phyloP scores from a whole-genome alignment of 1,140 invertebrate species.

The Caenorhabditis tropicalis region DNA sequence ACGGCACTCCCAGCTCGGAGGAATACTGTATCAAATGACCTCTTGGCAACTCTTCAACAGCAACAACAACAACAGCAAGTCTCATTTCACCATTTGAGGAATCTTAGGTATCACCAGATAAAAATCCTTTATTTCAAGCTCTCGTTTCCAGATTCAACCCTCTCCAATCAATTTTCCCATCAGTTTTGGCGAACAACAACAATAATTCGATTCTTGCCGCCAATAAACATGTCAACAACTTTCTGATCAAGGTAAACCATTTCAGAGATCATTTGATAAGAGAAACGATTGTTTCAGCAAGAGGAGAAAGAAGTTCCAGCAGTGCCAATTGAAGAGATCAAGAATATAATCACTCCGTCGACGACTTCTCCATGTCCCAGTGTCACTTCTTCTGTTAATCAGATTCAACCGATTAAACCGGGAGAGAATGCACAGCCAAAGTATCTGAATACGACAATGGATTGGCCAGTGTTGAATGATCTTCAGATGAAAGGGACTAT shows the following conservation, averaged over 20 bases:
- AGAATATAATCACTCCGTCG: background rate
- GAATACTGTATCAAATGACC: background rate
- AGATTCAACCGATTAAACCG: constrained; percentile 48
- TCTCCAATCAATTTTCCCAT: constrained; percentile 41
- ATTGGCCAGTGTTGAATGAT: constrained; percentile 53
- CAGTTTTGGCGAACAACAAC: constrained; percentile 17
- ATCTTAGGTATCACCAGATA: background rate
- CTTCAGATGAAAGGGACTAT: constrained; percentile 51
- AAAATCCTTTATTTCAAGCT: background rate
- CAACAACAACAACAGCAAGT: constrained; percentile 47
- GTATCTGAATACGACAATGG: constrained; percentile 14
- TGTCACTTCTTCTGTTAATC: constrained; percentile 22
- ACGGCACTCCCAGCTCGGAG: background rate
- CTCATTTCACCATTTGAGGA: background rate
- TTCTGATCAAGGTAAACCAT: constrained; percentile 3
- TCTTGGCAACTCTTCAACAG: background rate
- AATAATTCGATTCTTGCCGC: constrained; percentile 6
- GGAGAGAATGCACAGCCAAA: constrained; percentile 56
- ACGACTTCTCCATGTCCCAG: constrained; percentile 9
- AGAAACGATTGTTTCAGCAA: constrained; percentile 30
- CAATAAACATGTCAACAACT: constrained; percentile 33
- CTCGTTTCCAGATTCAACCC: constrained; percentile 16
- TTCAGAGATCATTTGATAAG: constrained; percentile 4
- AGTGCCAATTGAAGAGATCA: constrained; percentile 39
- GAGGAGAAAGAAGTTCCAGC: background rate